These are phyloP conservation scores for Enteromius afrohamiltoni DNA, from an alignment of 2,797 vertebrate species.

Conservation along the genomic window DNA sequence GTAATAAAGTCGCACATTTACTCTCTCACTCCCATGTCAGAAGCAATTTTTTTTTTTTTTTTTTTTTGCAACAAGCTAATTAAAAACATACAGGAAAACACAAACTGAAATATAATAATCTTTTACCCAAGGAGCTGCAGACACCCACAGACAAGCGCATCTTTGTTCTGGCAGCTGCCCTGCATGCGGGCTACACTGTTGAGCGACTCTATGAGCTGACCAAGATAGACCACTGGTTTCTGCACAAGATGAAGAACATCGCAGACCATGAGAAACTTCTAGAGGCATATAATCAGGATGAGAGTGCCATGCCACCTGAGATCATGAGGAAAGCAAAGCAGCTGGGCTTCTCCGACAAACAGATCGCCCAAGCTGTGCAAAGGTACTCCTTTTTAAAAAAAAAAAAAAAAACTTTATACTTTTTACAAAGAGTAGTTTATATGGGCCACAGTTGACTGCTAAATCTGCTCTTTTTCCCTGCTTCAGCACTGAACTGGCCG, in stretches of 20 bases:
- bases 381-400: no score
- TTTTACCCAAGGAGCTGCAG: conserved; percentile 87
- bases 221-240: conserved; percentile 96
- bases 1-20: conserved; percentile 29
- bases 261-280: conserved; percentile 82
- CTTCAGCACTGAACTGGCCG: conserved; percentile 90
- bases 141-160: conserved; percentile 95
- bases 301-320: conserved; percentile 79
- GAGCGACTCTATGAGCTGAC: conserved; percentile 92
- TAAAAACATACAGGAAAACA: neutral
- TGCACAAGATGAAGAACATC: conserved; percentile 98
- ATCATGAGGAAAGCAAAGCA: conserved; percentile 90
- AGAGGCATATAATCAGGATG: conserved; percentile 82
- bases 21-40: neutral
- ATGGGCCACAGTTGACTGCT: neutral
- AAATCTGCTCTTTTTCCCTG: neutral
- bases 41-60: neutral
- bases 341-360: conserved; percentile 97
- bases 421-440: neutral
- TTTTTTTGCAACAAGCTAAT: neutral
- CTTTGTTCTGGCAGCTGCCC: conserved; percentile 90
- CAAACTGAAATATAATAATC: neutral
- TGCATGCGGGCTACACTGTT: conserved; percentile 86
- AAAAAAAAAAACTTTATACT: neutral
- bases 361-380: conserved; percentile 91